Evolutionary conservation across 2,888 invertebrate species (phyloP), one percentile per base, ranked within the genome.

Genomic region (Nomada goodeniana): DNA sequence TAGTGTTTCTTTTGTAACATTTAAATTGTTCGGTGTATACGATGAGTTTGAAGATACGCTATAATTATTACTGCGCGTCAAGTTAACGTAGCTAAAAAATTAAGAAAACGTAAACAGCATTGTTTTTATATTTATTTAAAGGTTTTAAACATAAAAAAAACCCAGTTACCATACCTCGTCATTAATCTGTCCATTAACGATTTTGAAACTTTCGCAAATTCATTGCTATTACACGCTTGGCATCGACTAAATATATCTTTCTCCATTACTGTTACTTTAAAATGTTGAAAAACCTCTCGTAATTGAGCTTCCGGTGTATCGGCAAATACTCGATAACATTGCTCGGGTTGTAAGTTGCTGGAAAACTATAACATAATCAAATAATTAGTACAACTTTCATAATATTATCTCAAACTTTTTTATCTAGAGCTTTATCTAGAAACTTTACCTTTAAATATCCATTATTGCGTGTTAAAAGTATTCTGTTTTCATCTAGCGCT

Each of bases 211-310:
- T 94, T 93, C 4, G 94, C 92, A 84, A 95, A 95, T 81, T 93
- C 94, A 68, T 94, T 93, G 29, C 92, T 90, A 87, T 95, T 95
- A 88, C 95, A 95, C n/a, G 90, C 88, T 94, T 94, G 95, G 93
- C 98, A 98, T 87, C 97, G 95, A 89, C 95, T 96, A 89, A 97
- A 96, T 82, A 97, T 95, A 93, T 97, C 95, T 81, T 94, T 94
- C 91, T 95, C 94, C 47, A 94, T 95, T 65, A 97, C 94, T 60
- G 92, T 91, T 76, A 98, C 94, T 91, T 96, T 96, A 91, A 96
- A 97, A 91, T 95, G 95, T 68, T 94, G 94, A 52, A 97, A 92
- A 68, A 97, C 95, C 92, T 96, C 96, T 76, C 95, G 93, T 47
- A 97, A 92, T 91, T 97, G 97, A 67, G 96, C 95, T 74, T 95